A percentile compares a stretch with the other conserved stretches of the same genome.
These are phyloP conservation scores for Naso thynnoides DNA, from an alignment of 2,797 vertebrate genomes.

Conservation along the genomic window DNA sequence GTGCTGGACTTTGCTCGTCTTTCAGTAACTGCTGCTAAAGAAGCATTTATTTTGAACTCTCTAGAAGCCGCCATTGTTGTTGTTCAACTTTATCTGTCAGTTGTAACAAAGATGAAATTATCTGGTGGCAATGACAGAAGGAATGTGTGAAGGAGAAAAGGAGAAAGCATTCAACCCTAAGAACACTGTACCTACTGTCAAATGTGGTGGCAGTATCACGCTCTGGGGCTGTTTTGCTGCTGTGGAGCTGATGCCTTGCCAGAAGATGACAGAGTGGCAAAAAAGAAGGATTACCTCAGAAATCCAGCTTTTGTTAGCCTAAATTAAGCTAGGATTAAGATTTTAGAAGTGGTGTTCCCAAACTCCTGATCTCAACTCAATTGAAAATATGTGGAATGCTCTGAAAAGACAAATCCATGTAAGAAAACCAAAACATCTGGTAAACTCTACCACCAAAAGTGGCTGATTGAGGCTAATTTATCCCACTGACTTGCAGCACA, in stretches of 20 bases:
- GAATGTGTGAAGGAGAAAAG: neutral
- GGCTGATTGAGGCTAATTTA: neutral
- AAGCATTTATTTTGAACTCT: too few relatives aligned
- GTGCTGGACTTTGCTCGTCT: too few relatives aligned
- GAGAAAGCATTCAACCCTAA: neutral
- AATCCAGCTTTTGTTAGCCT: neutral
- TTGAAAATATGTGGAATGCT: neutral
- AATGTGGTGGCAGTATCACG: neutral
- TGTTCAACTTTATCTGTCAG: too few relatives aligned
- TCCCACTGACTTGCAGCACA: constrained; percentile 5
- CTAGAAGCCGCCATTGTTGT: too few relatives aligned
- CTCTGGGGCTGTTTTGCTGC: neutral
- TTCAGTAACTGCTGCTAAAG: too few relatives aligned
- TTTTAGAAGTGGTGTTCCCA: neutral
- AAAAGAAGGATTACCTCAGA: neutral
- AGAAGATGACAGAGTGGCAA: neutral
- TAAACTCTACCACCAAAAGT: neutral
- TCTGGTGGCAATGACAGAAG: neutral
- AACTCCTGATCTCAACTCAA: neutral
- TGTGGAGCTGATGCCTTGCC: neutral
- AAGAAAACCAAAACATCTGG: constrained; percentile 1
- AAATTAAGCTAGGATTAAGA: neutral
- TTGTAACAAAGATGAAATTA: too few relatives aligned
- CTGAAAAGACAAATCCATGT: neutral
- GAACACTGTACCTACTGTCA: neutral